Conservation (phyloP, 2,797 vertebrate genomes). For the Masticophis lateralis region DNA sequence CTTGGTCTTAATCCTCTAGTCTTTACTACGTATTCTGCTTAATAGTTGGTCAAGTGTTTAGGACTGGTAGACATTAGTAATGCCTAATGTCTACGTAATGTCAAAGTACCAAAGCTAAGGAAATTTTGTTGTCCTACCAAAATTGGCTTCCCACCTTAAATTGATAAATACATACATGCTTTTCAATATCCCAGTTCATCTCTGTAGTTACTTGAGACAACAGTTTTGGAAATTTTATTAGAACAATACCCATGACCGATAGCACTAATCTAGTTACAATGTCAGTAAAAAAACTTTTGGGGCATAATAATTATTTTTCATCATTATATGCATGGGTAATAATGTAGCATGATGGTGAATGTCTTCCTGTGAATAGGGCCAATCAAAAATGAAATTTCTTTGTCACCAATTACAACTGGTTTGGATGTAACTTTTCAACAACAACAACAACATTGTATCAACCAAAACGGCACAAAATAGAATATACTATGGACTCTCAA, state of each 20-base stretch:
- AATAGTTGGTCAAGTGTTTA: background rate
- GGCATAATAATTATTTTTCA: constrained; percentile 36
- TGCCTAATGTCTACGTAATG: too few relatives aligned
- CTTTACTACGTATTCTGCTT: background rate
- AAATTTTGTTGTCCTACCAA: background rate
- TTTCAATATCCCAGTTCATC: background rate
- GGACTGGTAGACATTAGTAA: background rate
- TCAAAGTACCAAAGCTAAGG: background rate
- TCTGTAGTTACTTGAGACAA: background rate
- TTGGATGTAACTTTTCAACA: background rate
- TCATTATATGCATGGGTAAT: constrained; percentile 21
- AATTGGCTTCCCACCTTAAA: background rate
- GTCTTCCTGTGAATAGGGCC: constrained; percentile 30
- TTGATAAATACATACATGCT: background rate
- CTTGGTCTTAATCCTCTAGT: background rate
- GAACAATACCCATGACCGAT: constrained; percentile 8
- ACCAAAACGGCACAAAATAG: background rate
- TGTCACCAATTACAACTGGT: constrained; percentile 21
- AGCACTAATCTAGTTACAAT: constrained; percentile 21
- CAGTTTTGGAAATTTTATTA: constrained; percentile 32
- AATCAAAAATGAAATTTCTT: background rate
- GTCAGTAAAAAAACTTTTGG: constrained; percentile 33
- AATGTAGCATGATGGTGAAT: constrained; percentile 17
- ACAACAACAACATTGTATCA: background rate
- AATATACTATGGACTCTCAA: background rate